phyloP scores from a whole-genome alignment of 2,797 vertebrate species.

The Lutjanus campechanus region DNA sequence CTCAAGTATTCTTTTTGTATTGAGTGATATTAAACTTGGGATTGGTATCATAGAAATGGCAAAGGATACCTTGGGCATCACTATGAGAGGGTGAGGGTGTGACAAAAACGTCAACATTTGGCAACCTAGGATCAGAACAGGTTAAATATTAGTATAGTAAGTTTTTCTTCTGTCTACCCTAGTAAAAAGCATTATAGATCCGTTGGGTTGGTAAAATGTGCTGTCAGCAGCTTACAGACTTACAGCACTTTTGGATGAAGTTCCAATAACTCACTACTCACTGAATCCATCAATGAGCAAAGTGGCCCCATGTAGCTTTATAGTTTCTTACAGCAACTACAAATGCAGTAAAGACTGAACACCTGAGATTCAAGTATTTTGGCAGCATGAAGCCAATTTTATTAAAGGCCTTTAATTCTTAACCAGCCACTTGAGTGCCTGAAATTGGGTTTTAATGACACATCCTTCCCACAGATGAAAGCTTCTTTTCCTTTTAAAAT shows the following conservation, averaged over 20 bases:
- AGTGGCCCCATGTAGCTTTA: not conserved
- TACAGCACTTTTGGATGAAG: not conserved
- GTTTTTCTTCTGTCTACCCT: no score
- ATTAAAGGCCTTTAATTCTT: conserved; percentile 2
- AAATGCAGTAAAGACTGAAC: no score
- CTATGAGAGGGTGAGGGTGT: no score
- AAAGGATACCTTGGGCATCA: no score
- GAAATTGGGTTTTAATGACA: conserved; percentile 4
- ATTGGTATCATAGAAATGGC: no score
- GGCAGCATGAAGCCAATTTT: not conserved
- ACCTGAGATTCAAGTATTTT: not conserved
- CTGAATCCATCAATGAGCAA: not conserved
- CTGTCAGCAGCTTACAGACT: not conserved
- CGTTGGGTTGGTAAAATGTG: not conserved
- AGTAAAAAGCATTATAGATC: not conserved
- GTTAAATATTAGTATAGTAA: no score
- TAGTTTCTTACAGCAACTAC: not conserved
- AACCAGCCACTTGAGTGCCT: not conserved
- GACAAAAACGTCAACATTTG: no score
- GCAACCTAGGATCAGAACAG: no score
- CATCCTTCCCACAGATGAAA: not conserved
- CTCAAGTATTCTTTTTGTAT: no score
- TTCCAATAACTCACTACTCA: no score
- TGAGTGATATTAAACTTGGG: no score
- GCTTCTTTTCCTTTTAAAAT: not conserved